phyloP scores from a whole-genome alignment of 2,113 vertebrate genomes.

The Macheiramphus alcinus region DNA sequence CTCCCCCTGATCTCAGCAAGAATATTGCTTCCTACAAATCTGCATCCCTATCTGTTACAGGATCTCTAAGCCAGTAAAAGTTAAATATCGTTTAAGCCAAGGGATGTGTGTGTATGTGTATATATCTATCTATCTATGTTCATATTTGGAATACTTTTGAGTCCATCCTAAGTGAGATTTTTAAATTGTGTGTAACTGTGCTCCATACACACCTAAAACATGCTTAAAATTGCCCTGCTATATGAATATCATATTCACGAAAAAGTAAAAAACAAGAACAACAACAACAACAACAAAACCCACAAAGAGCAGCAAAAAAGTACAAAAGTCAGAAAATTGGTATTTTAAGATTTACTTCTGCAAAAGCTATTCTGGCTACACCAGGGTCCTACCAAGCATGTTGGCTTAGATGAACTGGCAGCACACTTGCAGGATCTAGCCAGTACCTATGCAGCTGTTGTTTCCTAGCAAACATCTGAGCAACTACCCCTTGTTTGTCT shows the following conservation, averaged over 20 bases:
- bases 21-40: neutral
- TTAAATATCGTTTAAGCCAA: neutral
- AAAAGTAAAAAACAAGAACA: neutral
- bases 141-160: neutral
- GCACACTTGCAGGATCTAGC: neutral
- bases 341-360: neutral
- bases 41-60: neutral
- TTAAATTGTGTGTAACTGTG: neutral
- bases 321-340: neutral
- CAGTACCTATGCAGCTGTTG: neutral
- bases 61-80: neutral
- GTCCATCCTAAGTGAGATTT: neutral
- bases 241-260: neutral
- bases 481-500: neutral
- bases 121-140: neutral
- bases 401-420: neutral
- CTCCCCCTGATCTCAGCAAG: neutral
- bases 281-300: neutral
- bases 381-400: rapidly evolving
- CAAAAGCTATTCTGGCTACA: neutral
- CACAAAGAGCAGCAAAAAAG: neutral
- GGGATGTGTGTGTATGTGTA: neutral
- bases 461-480: neutral
- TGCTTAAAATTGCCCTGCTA: neutral
- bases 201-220: neutral